Evolutionary conservation across 2,888 invertebrate genomes (phyloP), one percentile per base, ranked within the genome.

Genomic region (Trimorus sp.): DNA sequence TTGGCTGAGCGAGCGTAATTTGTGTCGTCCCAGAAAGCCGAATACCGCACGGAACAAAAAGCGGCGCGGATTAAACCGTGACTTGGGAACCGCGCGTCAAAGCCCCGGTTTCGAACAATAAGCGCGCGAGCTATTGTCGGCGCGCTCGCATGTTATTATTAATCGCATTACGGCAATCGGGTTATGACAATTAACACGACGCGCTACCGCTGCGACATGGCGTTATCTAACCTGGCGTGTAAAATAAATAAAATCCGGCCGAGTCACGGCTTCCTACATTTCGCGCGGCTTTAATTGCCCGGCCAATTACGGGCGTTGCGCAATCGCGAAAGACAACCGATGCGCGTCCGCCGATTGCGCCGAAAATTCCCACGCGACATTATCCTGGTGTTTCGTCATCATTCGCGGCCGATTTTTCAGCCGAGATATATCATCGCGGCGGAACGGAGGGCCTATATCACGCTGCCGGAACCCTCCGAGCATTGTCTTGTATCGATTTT

Each of bases 111-210:
- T 68, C 49, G 16, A 79, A 79, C 79, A 79, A 26, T 26, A 79
- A 79, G 78, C 66, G 9, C 11, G 45, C 53, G 48, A 8, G 16
- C 74, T 75, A 84, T 85, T 86, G 86, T 84, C 70, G 45, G 69
- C 53, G 69, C 76, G 66, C 84, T 84, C 77, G 73, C 82, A 79
- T 82, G 75, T 82, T 79, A 70, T 26, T 26, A 26, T 84, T 84
- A 87, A 87, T 85, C 82, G 79, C 68, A 42, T 74, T 69, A 83
- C 69, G 63, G 70, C 62, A 86, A 85, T 85, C 85, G 85, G 84
- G 82, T 86, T 86, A 85, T 83, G 70, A 83, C 84, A 87, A 87
- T 88, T 86, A 87, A 85, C 74, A 63, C 11, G 7, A 59, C n/a
- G 40, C 40, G 37, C 40, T 59, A 59, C 37, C 14, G 26, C 26